Evolutionary conservation across 2,113 vertebrate species (phyloP).

Genomic region (Chinchilla lanigera): DNA sequence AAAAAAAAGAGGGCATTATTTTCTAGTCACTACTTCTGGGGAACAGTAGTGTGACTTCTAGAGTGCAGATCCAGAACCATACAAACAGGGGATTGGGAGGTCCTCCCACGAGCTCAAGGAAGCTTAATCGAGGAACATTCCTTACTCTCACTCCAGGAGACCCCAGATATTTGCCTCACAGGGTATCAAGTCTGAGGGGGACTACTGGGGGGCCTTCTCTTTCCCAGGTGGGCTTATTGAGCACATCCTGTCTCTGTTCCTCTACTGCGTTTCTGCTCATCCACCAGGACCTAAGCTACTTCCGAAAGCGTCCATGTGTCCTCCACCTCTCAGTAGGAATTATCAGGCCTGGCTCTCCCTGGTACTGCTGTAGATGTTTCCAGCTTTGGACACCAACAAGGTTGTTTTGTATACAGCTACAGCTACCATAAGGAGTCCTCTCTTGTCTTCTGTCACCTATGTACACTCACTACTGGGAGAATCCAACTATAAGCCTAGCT

Average conservation of each 20-base stretch:
- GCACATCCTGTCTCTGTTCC: background rate
- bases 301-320: background rate
- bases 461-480: background rate
- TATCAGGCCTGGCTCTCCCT: background rate
- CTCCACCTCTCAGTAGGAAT: rapidly evolving
- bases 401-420: background rate
- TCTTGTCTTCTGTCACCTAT: background rate
- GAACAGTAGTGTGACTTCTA: background rate
- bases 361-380: background rate
- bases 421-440: background rate
- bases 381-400: background rate
- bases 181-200: background rate
- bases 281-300: background rate
- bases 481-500: background rate
- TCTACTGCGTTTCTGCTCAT: background rate
- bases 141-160: background rate
- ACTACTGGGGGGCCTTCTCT: background rate
- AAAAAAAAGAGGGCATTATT: background rate
- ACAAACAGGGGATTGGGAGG: background rate
- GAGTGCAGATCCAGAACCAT: background rate
- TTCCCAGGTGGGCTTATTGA: background rate
- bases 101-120: background rate
- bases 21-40: background rate
- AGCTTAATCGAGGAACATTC: rapidly evolving
- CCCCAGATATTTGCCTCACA: background rate